These are phyloP conservation scores for Orestias chungarensis DNA, from an alignment of 2,797 vertebrate genomes.

Conservation along the genomic window DNA sequence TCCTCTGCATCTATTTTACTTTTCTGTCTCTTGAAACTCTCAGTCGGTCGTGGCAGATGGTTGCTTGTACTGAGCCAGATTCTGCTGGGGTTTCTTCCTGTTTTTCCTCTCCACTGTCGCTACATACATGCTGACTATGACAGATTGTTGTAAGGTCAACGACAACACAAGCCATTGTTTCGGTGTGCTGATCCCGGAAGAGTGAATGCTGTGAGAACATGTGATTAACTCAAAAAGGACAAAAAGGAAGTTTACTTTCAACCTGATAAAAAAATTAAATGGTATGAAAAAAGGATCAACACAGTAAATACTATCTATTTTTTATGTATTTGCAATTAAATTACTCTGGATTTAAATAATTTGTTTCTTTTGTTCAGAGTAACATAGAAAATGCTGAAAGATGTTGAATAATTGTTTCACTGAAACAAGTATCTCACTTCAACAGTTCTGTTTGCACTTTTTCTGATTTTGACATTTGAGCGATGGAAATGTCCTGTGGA, in stretches of 20 bases:
- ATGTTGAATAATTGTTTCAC: neutral
- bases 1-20: too few species aligned
- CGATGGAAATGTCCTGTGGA: neutral
- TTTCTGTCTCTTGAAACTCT: too few species aligned
- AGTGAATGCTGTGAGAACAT: too few species aligned
- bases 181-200: too few species aligned
- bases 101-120: too few species aligned
- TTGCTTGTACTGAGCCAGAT: too few species aligned
- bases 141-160: too few species aligned
- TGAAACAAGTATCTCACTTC: neutral
- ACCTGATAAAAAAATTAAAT: neutral
- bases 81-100: too few species aligned
- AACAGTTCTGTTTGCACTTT: neutral
- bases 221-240: neutral
- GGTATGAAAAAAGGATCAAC: neutral
- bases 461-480: neutral
- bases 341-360: too few species aligned
- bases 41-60: too few species aligned
- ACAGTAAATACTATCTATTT: neutral
- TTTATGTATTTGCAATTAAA: neutral
- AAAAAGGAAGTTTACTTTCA: neutral
- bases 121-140: too few species aligned
- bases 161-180: too few species aligned
- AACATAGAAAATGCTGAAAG: neutral
- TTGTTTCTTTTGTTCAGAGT: neutral